These are phyloP conservation scores for Pelmatolapia mariae DNA, from an alignment of 2,113 vertebrate genomes.

Conservation along the genomic window DNA sequence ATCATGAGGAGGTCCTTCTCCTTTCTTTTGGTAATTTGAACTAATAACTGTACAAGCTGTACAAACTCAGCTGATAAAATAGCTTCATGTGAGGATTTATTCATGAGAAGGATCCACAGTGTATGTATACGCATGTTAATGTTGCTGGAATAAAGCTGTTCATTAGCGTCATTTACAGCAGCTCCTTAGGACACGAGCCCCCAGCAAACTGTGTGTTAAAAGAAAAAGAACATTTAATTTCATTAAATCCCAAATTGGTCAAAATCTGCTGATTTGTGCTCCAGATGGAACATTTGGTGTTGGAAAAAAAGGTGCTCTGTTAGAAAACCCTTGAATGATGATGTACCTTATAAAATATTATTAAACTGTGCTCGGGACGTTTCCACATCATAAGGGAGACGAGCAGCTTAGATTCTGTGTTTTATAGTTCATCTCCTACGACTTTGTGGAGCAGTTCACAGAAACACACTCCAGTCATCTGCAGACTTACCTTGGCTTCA, in stretches of 20 bases:
- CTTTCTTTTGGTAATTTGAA: neutral
- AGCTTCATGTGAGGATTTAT: neutral
- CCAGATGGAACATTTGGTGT: neutral
- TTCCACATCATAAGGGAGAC: neutral
- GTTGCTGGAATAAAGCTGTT: neutral
- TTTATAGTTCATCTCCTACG: neutral
- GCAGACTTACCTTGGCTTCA: slow-evolving; percentile 36
- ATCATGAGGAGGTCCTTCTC: neutral
- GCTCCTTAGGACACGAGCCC: neutral
- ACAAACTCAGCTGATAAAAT: neutral
- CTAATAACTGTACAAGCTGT: neutral
- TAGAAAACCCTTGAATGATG: neutral
- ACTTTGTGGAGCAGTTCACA: neutral
- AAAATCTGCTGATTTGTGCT: neutral
- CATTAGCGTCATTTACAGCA: accelerated
- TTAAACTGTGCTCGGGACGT: neutral
- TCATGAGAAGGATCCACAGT: accelerated
- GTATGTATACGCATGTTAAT: neutral
- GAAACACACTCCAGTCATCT: neutral
- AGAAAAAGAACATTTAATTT: neutral
- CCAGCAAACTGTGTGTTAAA: neutral
- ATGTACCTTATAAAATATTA: neutral
- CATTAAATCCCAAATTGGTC: neutral
- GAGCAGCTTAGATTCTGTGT: neutral
- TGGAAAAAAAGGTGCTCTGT: neutral